Evolutionary conservation across 2,888 invertebrate species (phyloP).

Genomic region (Antheraea yamamai): DNA sequence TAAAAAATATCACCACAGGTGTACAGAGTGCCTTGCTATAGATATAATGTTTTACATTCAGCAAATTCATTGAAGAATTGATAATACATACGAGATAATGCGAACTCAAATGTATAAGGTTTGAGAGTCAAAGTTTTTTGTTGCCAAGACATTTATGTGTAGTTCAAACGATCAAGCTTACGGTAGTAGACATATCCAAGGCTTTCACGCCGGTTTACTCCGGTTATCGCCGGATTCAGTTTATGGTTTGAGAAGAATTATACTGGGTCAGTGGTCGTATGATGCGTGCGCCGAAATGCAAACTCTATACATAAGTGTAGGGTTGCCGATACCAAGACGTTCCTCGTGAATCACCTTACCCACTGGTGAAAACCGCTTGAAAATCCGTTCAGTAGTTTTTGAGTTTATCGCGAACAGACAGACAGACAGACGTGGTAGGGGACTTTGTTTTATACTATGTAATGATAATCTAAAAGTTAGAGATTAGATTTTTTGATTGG

Average conservation of each 20-base stretch:
- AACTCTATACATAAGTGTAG: background rate
- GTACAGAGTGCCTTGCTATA: too few species aligned
- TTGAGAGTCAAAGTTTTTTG: background rate
- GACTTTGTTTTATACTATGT: too few species aligned
- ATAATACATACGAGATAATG: background rate
- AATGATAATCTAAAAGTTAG: background rate
- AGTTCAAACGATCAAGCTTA: background rate
- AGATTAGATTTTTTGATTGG: background rate
- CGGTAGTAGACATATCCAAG: conserved; percentile 27
- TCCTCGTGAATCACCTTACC: too few species aligned
- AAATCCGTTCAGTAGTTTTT: too few species aligned
- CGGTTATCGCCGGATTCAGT: conserved; percentile 39
- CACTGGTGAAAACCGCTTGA: too few species aligned
- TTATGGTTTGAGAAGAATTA: conserved; percentile 28
- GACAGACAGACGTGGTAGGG: too few species aligned
- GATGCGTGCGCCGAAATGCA: conserved; percentile 9
- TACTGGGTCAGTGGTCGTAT: conserved; percentile 21
- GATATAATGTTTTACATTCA: too few species aligned
- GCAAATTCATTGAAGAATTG: background rate
- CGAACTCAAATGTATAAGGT: background rate
- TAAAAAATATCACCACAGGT: too few species aligned
- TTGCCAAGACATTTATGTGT: background rate
- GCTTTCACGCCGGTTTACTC: conserved; percentile 42
- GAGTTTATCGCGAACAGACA: too few species aligned
- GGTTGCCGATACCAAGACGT: background rate